These are phyloP conservation scores for Heliconius erato DNA, from an alignment of 2,888 invertebrate genomes.

Conservation along the genomic window DNA sequence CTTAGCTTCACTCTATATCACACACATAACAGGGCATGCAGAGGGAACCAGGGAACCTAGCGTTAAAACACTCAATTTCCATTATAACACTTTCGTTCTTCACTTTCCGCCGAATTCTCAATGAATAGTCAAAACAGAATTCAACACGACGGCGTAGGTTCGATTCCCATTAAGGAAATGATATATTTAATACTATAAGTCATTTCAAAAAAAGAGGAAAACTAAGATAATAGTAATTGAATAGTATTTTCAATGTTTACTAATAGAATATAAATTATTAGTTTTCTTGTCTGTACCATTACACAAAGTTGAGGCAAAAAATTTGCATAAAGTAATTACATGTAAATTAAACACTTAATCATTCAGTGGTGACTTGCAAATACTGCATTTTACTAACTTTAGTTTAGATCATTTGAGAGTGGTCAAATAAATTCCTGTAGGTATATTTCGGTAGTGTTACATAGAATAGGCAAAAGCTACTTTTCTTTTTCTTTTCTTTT, in stretches of 20 bases:
- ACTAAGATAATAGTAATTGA: not conserved
- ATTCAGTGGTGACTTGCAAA: constrained; percentile 37
- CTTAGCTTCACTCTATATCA: too few species aligned
- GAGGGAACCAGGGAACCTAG: too few species aligned
- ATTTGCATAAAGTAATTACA: constrained; percentile 31
- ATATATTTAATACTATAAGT: too few species aligned
- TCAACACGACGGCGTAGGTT: too few species aligned
- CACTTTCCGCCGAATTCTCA: too few species aligned
- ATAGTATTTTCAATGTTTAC: not conserved
- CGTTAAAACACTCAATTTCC: too few species aligned
- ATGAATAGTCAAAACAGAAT: too few species aligned
- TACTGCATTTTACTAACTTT: constrained; percentile 7
- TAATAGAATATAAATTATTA: not conserved
- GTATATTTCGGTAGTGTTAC: not conserved
- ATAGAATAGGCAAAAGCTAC: not conserved
- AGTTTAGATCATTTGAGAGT: not conserved
- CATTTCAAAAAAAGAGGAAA: not conserved
- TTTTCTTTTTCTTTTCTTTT: too few species aligned
- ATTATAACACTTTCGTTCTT: too few species aligned
- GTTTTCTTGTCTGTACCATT: not conserved
- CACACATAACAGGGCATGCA: too few species aligned
- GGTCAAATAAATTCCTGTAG: not conserved
- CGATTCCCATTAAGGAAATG: too few species aligned
- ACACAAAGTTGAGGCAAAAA: constrained; percentile 28
- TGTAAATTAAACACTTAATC: constrained; percentile 33